Evolutionary conservation across 2,888 invertebrate species (phyloP).

Genomic region (Drosophila aldrichi): DNA sequence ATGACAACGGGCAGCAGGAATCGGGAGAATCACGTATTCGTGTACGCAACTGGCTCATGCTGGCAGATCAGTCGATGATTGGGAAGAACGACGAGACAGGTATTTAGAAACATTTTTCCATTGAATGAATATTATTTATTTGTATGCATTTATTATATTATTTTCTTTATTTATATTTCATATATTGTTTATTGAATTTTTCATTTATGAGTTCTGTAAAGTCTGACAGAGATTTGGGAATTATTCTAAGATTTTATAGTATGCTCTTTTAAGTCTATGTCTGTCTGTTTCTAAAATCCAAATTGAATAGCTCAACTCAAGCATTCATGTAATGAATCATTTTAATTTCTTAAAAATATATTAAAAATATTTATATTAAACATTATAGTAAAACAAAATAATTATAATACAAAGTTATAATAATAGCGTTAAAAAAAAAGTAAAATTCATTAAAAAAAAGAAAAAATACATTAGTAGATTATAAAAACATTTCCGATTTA

Average conservation of each 20-base stretch:
- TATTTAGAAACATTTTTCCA: constrained; percentile 52
- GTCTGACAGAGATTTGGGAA: not conserved
- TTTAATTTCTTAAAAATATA: no score
- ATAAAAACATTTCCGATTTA: no score
- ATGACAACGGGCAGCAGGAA: constrained; percentile 58
- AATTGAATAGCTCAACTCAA: no score
- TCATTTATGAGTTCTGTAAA: not conserved
- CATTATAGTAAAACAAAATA: not conserved
- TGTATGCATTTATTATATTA: not conserved
- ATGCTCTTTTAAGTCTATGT: no score
- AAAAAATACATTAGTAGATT: no score
- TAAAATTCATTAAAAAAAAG: rapidly evolving
- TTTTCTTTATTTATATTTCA: not conserved
- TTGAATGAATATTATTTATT: constrained; percentile 21
- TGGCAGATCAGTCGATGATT: constrained; percentile 84
- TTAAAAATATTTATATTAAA: no score
- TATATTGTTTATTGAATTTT: not conserved
- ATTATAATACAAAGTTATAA: not conserved
- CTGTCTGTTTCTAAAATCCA: no score
- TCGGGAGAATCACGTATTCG: constrained; percentile 83
- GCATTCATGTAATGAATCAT: no score
- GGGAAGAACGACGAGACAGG: constrained; percentile 74
- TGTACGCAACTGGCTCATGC: constrained; percentile 85
- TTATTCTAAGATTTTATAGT: no score
- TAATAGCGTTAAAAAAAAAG: no score